These are phyloP conservation scores for Ariopsis seemanni DNA, from an alignment of 2,113 vertebrate species.

Conservation along the genomic window DNA sequence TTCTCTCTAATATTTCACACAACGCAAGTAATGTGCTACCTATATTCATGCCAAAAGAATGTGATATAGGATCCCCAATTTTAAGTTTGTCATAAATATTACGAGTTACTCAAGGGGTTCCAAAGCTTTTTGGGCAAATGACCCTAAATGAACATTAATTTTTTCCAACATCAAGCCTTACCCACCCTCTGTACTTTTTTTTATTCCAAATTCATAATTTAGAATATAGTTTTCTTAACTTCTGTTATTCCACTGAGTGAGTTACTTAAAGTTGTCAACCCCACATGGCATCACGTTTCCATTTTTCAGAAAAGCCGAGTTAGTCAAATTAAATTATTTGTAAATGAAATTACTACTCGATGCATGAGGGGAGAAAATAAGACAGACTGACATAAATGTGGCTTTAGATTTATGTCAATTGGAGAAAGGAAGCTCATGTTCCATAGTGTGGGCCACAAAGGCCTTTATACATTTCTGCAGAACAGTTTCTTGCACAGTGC, in stretches of 20 bases:
- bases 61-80: background rate
- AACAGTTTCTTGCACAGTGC: slow-evolving; percentile 46
- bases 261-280: background rate
- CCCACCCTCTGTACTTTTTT: background rate
- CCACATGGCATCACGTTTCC: background rate
- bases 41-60: background rate
- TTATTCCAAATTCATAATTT: background rate
- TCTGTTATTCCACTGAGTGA: background rate
- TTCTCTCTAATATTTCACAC: background rate
- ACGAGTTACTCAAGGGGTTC: background rate
- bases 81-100: background rate
- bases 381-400: slow-evolving; percentile 6
- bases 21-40: background rate
- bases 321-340: background rate
- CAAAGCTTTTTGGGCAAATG: background rate
- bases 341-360: background rate
- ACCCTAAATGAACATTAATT: background rate
- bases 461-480: slow-evolving; percentile 35
- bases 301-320: background rate
- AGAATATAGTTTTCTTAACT: background rate
- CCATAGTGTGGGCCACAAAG: slow-evolving; percentile 45
- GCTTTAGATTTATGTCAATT: background rate
- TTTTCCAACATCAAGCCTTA: background rate
- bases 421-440: slow-evolving; percentile 33
- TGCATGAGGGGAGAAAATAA: background rate